Base-by-base conservation (phyloP, 2,797 vertebrate species). In the Clarias laeviceps region DNA sequence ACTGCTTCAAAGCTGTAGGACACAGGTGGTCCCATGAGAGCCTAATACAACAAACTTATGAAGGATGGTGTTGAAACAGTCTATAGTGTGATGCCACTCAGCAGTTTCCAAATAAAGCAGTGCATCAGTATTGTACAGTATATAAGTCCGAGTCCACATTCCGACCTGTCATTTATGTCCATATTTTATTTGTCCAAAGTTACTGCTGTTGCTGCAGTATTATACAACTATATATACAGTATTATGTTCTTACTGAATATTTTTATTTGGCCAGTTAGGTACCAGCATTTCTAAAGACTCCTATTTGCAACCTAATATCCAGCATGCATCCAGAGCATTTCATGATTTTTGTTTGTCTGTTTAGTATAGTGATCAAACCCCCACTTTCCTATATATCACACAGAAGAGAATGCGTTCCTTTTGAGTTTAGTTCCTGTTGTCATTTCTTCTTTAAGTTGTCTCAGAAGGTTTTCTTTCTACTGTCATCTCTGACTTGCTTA, bases 31-130 rank as follows among this genome's bases (percentile, higher is more conserved):
- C 76, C 32, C 32, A 0, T 37, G 56, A 78, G 29, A 78, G 57
- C 20, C 20, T 78, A 76, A 78, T 61, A 78, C 1, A 0, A 27
- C 76, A 78, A 61, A 61, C 76, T 61, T 61, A 78, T 37, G 22
- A 78, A 59, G 12, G 5, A 61, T 61, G 37, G 32, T 24, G 61
- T 15, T 78, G 76, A 78, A 37, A 78, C 56, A 29, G n/a, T 50
- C n/a, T 50, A 65, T 65, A 65, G 8, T 20, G 65, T 65, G 37
- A 80, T 65, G 37, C 5, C 61, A 65, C 37, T 50, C 61, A 45
- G 37, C 8, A 80, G 45, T 65, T 80, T 80, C 37, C 61, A 29
- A 80, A 80, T 65, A 50, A n/a, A 50, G n/a, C 40, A 65, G 59
- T 29, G 45, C 9, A 50, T 65, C 61, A 80, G 7, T 65, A 20